Evolutionary conservation across 2,113 vertebrate species (phyloP).

Genomic region (Entelurus aequoreus): DNA sequence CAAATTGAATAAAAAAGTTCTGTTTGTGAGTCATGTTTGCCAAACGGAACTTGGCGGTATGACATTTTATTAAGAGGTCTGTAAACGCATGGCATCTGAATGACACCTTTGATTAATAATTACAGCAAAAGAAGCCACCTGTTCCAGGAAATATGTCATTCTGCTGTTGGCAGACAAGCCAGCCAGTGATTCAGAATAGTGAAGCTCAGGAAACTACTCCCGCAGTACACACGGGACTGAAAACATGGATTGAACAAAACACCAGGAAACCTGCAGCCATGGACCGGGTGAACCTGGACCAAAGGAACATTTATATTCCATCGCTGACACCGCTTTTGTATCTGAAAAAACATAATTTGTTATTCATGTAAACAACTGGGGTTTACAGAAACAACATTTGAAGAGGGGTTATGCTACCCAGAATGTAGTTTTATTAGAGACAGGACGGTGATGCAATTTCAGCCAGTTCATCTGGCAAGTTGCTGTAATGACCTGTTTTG

Average conservation of each 20-base stretch:
- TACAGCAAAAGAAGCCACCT: constrained; percentile 56
- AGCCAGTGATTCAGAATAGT: constrained; percentile 56
- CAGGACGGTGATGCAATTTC: not conserved
- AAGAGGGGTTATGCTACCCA: not conserved
- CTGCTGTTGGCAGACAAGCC: constrained; percentile 42
- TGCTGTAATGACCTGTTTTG: not conserved
- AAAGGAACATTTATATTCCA: not conserved
- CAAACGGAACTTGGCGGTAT: constrained; percentile 40
- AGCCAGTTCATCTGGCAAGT: not conserved
- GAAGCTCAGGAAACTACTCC: constrained; percentile 50
- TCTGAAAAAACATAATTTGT: not conserved
- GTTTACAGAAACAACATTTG: constrained; percentile 6
- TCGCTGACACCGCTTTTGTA: not conserved
- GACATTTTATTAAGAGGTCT: constrained; percentile 55
- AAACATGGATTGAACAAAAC: constrained; percentile 39
- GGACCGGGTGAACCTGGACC: constrained; percentile 1
- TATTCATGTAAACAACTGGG: not conserved
- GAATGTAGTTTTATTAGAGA: not conserved
- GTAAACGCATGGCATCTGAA: constrained; percentile 58
- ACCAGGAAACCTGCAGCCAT: constrained; percentile 26
- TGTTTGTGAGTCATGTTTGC: constrained; percentile 56
- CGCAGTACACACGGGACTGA: constrained; percentile 39
- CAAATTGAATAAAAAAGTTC: constrained; percentile 26
- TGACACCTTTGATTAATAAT: constrained; percentile 67
- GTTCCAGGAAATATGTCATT: constrained; percentile 57